These are phyloP conservation scores for Eilema depressum DNA, from an alignment of 2,888 invertebrate genomes.

Conservation along the genomic window DNA sequence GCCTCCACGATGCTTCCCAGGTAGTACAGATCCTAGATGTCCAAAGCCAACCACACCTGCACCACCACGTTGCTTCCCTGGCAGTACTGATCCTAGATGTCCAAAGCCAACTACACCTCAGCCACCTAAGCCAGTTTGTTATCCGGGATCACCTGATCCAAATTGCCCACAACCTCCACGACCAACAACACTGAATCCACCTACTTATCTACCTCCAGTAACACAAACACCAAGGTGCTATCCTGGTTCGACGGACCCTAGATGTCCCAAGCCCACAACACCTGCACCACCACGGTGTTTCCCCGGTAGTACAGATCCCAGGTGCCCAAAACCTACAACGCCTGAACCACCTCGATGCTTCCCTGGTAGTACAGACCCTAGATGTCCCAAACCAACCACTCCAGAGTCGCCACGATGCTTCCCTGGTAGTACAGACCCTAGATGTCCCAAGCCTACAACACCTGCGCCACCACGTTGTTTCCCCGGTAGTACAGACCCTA, in stretches of 20 bases:
- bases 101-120: background rate
- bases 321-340: conserved; percentile 57
- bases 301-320: conserved; percentile 55
- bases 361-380: conserved; percentile 54
- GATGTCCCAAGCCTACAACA: conserved; percentile 58
- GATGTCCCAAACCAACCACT: conserved; percentile 59
- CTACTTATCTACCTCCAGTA: conserved; percentile 53
- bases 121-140: conserved; percentile 49
- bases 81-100: background rate
- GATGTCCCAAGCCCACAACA: conserved; percentile 60
- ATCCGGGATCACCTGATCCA: conserved; percentile 57
- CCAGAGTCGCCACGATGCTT: conserved; percentile 48
- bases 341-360: conserved; percentile 54
- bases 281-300: conserved; percentile 53
- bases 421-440: conserved; percentile 56
- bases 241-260: conserved; percentile 49
- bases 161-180: conserved; percentile 55
- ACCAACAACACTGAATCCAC: conserved; percentile 57
- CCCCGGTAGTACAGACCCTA: conserved; percentile 64
- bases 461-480: conserved; percentile 49
- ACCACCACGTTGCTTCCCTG: conserved; percentile 33
- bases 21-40: conserved; percentile 54
- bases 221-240: conserved; percentile 43
- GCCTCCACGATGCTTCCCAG: conserved; percentile 50
- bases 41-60: conserved; percentile 45